Base-by-base conservation (phyloP, 2,797 vertebrate species). In the Coluber constrictor region DNA sequence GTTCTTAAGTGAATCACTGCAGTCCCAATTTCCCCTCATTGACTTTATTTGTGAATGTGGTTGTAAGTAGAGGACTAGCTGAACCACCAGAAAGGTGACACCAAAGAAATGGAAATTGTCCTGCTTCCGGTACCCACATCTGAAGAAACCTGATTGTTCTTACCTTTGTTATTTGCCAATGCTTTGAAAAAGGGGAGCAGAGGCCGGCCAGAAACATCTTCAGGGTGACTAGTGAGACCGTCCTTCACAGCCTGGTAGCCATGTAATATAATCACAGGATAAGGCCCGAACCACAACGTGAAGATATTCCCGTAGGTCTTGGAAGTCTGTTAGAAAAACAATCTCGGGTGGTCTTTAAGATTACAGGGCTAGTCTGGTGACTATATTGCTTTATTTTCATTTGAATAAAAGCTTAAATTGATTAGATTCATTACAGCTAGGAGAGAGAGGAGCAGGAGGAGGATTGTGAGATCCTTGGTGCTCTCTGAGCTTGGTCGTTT, bases 261-360 rank as follows among this genome's bases (percentile, higher is more conserved):
- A 0, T 92, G 90, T 57, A 96, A 88, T 29, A 96, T 90, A 61
- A 96, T 87, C 0, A 96, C 1, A 0, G 95, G 94, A 0, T 18
- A 47, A 0, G 56, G 29, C 4, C 96, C 95, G 23, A 96, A 15
- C 95, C 96, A 96, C 57, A 93, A 7, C 0, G 97, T 96, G 54
- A 89, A 95, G 59, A 94, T 94, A 4, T 94, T 90, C n/a, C 95
- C 95, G 9, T 94, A 91, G 74, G 29, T 32, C 11, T 94, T 83
- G 27, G 89, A 89, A 12, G 55, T 4, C 92, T 93, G 87, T 63
- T 60, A 9, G 8, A 47, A 20, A 32, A 60, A 37, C 9, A 2
- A 63, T 23, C 47, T 25, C 43, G 18, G 0, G 20, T 2, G 16
- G 23, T 1, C 27, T 87, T 32, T 51, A 5, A 6, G 11, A 8